These are phyloP conservation scores for Galendromus occidentalis DNA, from an alignment of 1,140 invertebrate species.

Conservation along the genomic window DNA sequence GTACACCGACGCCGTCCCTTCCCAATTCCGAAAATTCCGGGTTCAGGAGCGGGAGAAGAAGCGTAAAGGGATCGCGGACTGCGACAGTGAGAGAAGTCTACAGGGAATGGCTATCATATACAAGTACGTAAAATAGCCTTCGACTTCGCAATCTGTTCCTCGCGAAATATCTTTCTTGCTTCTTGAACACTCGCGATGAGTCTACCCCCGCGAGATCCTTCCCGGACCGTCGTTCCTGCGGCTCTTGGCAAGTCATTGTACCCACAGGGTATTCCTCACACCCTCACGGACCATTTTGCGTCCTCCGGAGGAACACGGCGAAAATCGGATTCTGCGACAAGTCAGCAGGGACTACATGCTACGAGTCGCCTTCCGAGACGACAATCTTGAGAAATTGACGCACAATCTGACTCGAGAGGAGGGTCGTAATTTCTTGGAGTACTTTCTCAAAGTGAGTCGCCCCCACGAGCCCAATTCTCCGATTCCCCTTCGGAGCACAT, in stretches of 20 bases:
- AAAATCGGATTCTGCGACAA: constrained; percentile 17
- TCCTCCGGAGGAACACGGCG: constrained; percentile 16
- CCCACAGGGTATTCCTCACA: neutral
- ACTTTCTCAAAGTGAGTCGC: too few relatives aligned
- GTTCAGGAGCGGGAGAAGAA: neutral
- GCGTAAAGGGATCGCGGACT: neutral
- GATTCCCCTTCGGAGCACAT: too few relatives aligned
- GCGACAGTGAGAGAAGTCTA: neutral
- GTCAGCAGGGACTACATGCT: constrained; percentile 13
- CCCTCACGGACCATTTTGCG: constrained; percentile 14
- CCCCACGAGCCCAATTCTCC: too few relatives aligned
- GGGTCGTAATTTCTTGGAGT: neutral
- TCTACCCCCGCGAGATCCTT: neutral
- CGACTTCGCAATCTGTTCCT: neutral
- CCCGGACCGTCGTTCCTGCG: too few relatives aligned
- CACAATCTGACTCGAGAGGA: neutral
- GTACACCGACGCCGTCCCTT: neutral
- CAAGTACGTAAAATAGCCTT: neutral
- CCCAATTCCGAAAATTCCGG: neutral
- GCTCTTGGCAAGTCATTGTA: neutral
- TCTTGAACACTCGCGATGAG: neutral
- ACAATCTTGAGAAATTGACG: constrained; percentile 3
- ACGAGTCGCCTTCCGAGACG: constrained; percentile 16
- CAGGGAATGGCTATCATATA: neutral
- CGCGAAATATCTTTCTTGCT: too few relatives aligned